phyloP scores from a whole-genome alignment of 92 coral and sea anemone species.

The Chrysogorgia sp. region DNA sequence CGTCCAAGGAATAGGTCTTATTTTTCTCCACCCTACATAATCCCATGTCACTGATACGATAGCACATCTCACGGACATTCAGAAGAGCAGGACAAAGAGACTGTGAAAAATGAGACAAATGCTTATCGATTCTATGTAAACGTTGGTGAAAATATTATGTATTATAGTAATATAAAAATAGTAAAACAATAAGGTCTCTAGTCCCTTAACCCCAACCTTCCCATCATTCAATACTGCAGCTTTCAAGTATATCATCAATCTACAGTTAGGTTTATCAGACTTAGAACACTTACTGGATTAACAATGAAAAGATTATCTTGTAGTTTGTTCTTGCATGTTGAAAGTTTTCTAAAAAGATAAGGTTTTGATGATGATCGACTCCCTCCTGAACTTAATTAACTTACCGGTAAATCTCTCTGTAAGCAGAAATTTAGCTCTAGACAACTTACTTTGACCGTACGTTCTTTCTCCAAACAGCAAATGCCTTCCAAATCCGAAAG shows the following conservation, averaged over 20 bases:
- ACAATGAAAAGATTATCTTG: conserved; percentile 95
- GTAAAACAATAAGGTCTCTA: no score
- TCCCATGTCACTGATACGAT: conserved; percentile 99
- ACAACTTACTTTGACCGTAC: conserved; percentile 87
- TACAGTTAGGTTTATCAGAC: no score
- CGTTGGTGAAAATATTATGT: no score
- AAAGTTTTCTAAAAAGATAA: conserved; percentile 68
- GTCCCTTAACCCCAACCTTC: no score
- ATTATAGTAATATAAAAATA: no score
- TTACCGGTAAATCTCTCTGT: no score
- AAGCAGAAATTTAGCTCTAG: not conserved
- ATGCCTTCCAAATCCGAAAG: conserved; percentile 99
- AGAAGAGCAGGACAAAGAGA: conserved; percentile 93
- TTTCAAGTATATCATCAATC: no score
- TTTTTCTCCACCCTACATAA: conserved; percentile 94
- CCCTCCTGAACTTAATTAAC: no score
- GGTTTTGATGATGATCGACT: not conserved
- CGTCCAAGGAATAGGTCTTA: conserved; percentile 93
- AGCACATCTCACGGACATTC: conserved; percentile 98
- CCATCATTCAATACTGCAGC: no score
- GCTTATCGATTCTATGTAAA: no score
- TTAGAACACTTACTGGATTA: conserved; percentile 79
- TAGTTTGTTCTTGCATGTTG: conserved; percentile 84
- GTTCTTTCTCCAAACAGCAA: conserved; percentile 98
- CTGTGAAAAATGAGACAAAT: conserved; percentile 43